Base-by-base conservation (phyloP, 2,113 vertebrate species). In the Falco punctatus region DNA sequence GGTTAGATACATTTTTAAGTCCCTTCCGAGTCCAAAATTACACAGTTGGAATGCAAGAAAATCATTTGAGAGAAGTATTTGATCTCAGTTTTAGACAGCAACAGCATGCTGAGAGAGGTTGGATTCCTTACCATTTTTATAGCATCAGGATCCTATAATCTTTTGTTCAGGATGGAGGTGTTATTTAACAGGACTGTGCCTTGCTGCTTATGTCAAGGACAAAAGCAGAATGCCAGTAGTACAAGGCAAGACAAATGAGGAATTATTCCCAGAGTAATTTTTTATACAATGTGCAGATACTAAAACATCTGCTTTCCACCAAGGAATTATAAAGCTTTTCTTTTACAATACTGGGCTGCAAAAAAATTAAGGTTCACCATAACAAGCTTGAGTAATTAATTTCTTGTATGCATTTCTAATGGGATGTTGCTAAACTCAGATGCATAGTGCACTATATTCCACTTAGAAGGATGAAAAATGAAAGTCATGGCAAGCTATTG, bases 361-460 rank as follows among this genome's bases (percentile, higher is more conserved):
- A 87, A 8, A 52, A 90, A 74, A 59, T 38, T 26, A 79, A 85
- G 61, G 62, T 57, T 88, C 57, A 40, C 16, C 10, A 8, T 57
- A 88, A 88, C 52, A 83, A 86, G 75, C 49, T 16, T 69, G 62
- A 85, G 94, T 88, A 93, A 95, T 81, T 79, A 61, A 88, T 86
- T 73, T 71, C 67, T 67, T 87, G 61, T 32, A 51, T 38, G 48
- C 42, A 58, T 79, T 90, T 86, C 54, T 93, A 77, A 73, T 65
- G 86, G 62, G 30, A 62, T 71, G 32, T 61, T 88, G 38, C 71
- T 40, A 80, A 58, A 67, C 44, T 72, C 65, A 79, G 40, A 80
- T 30, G 70, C n/a, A 58, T 21, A 64, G 42, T 62, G n/a, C n/a
- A 23, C 69, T 74, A 20, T 28, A 67, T 28, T 74, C 38, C 49